These are phyloP conservation scores for Odontophorus gujanensis DNA, from an alignment of 2,113 vertebrate genomes.

Conservation along the genomic window DNA sequence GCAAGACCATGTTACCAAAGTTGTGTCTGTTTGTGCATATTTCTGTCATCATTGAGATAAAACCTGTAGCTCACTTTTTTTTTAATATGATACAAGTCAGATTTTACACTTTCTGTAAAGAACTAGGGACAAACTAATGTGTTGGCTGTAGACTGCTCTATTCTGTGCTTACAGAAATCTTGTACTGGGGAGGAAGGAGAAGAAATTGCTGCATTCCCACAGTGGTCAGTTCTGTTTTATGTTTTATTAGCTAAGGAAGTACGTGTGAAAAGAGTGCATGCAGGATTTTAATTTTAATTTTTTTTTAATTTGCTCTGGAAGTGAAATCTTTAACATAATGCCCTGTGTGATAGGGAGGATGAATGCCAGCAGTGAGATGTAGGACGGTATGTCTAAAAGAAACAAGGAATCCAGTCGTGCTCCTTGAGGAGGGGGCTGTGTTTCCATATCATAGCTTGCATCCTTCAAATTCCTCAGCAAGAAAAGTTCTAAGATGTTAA, in stretches of 20 bases:
- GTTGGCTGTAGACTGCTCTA: background rate
- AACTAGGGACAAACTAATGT: background rate
- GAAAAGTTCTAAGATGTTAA: constrained; percentile 55
- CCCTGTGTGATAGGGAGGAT: background rate
- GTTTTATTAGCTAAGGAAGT: background rate
- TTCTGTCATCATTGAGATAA: background rate
- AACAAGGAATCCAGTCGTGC: constrained; percentile 8
- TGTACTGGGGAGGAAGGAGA: background rate
- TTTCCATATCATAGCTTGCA: constrained; percentile 55
- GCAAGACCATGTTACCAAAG: background rate
- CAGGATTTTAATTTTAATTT: background rate
- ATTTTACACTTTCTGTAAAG: background rate
- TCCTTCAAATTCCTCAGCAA: constrained; percentile 66
- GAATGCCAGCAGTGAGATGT: background rate
- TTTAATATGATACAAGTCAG: background rate
- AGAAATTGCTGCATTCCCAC: background rate
- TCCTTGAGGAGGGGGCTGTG: constrained; percentile 40
- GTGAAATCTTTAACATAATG: background rate
- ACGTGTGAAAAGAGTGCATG: background rate
- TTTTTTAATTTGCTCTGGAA: background rate
- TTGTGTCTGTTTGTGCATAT: background rate
- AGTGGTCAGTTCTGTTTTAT: background rate
- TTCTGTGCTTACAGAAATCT: background rate
- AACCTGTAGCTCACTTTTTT: background rate
- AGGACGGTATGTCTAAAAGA: constrained; percentile 48